Evolutionary conservation across 1,140 invertebrate genomes (phyloP).

Genomic region (Musca vetustissima): DNA sequence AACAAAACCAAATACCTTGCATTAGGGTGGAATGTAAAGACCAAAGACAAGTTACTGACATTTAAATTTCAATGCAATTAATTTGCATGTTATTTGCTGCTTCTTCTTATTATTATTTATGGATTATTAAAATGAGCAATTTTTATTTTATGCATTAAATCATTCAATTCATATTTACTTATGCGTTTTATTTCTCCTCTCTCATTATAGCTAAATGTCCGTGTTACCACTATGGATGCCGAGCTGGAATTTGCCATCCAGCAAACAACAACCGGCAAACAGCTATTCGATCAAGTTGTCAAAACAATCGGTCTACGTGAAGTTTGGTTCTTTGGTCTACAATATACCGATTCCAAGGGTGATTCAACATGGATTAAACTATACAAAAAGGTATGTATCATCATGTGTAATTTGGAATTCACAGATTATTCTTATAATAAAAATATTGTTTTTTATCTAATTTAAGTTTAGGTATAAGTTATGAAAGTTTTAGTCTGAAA

Average conservation of each 20-base stretch:
- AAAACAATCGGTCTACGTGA: slow-evolving; percentile 98
- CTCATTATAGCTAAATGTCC: slow-evolving; percentile 86
- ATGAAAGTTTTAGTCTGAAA: too few species aligned
- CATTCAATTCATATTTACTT: neutral
- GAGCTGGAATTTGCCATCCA: slow-evolving; percentile 99
- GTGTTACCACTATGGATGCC: slow-evolving; percentile 99
- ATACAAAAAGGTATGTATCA: slow-evolving; percentile 97
- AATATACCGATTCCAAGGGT: slow-evolving; percentile 97
- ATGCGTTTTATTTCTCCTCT: slow-evolving; percentile 13
- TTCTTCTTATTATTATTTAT: too few species aligned
- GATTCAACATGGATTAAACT: slow-evolving; percentile 98
- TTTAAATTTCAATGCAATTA: neutral
- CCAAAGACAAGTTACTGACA: neutral
- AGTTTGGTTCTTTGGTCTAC: slow-evolving; percentile 99
- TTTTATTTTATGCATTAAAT: neutral
- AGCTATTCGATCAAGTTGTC: slow-evolving; percentile 99
- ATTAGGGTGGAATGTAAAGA: neutral
- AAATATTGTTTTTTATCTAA: too few species aligned
- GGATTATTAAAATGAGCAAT: neutral
- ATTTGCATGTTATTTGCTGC: neutral
- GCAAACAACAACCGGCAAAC: slow-evolving; percentile 98
- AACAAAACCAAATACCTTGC: neutral
- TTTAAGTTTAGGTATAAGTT: neutral
- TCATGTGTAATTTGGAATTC: too few species aligned
- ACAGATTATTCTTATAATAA: too few species aligned